Evolutionary conservation across 2,888 invertebrate species (phyloP).

Genomic region (Cybosia mesomella): DNA sequence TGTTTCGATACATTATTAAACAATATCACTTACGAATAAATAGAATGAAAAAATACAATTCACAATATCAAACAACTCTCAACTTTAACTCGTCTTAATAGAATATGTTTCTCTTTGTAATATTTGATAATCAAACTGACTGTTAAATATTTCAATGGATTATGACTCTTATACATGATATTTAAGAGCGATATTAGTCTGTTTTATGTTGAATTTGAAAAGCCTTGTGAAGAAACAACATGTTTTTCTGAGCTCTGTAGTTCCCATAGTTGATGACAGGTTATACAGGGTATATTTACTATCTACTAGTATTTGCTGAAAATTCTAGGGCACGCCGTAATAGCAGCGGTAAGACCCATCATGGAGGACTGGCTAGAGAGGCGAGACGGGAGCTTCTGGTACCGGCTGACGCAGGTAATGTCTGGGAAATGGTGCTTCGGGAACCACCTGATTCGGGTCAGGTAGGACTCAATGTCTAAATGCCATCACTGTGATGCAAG

Average conservation of each 20-base stretch:
- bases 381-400: no score
- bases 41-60: slow-evolving; percentile 8
- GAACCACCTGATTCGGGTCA: no score
- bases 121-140: background rate
- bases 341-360: no score
- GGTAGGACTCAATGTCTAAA: no score
- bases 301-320: slow-evolving; percentile 1
- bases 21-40: slow-evolving; percentile 25
- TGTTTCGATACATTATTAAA: slow-evolving; percentile 27
- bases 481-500: no score
- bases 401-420: no score
- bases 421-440: no score
- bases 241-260: background rate
- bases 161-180: slow-evolving; percentile 5
- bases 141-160: background rate
- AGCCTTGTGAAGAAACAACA: slow-evolving; percentile 29
- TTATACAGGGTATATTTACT: background rate
- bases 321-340: no score
- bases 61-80: slow-evolving; percentile 15
- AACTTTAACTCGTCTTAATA: slow-evolving; percentile 9
- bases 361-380: no score
- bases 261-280: background rate
- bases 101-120: slow-evolving; percentile 16
- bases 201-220: background rate
- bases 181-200: slow-evolving; percentile 1